Percentiles rank a stretch among this genome's conserved stretches.
These are phyloP conservation scores for Notechis scutatus DNA, from an alignment of 2,113 vertebrate species.

Conservation along the genomic window DNA sequence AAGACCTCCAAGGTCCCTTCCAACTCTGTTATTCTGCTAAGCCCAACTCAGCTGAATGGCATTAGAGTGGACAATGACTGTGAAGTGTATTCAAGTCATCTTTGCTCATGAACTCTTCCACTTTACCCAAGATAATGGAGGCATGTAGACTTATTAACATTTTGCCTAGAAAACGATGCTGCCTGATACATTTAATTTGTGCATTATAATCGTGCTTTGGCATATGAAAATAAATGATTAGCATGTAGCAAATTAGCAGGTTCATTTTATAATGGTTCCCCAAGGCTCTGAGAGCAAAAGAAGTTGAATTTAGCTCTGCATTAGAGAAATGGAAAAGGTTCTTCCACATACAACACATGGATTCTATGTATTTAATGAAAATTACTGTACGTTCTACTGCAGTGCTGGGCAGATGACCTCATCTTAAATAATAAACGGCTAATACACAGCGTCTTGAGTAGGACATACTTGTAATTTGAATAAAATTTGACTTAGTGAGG, in stretches of 20 bases:
- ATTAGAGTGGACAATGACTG: neutral
- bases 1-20: neutral
- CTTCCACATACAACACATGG: neutral
- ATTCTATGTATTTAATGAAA: slow-evolving; percentile 27
- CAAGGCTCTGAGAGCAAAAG: slow-evolving; percentile 27
- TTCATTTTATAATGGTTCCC: slow-evolving; percentile 29
- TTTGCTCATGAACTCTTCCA: neutral
- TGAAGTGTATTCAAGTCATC: neutral
- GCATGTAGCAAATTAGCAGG: neutral
- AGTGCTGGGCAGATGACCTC: slow-evolving; percentile 14
- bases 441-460: slow-evolving; percentile 4
- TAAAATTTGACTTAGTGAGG: slow-evolving; percentile 10
- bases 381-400: slow-evolving; percentile 12
- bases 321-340: neutral
- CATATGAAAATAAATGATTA: neutral
- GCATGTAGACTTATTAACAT: neutral
- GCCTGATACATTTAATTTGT: neutral
- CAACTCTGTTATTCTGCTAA: neutral
- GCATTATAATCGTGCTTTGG: neutral
- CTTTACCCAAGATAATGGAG: neutral
- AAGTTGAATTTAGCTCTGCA: neutral
- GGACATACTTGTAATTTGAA: slow-evolving; percentile 36
- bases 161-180: neutral
- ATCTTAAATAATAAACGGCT: slow-evolving; percentile 36
- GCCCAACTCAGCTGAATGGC: neutral